Percentiles rank a stretch among this genome's conserved stretches.
These are phyloP conservation scores for Drosophila tropicalis DNA, from an alignment of 1,140 invertebrate genomes.

Conservation along the genomic window DNA sequence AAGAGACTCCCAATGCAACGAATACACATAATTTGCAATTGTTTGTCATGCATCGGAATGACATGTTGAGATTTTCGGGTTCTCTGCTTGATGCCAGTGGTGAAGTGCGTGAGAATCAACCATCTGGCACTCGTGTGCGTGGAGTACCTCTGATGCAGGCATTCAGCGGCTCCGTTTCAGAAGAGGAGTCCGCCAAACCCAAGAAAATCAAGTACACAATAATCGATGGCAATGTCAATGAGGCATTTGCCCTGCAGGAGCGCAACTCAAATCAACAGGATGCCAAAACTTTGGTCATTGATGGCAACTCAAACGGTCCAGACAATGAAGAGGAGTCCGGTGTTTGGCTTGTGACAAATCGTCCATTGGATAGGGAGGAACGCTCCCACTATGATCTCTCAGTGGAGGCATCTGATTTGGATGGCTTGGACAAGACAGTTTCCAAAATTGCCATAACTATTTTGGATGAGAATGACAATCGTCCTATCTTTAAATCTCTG, in stretches of 20 bases:
- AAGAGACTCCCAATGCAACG: conserved; percentile 90
- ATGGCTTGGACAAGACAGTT: conserved; percentile 89
- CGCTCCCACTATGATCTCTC: conserved; percentile 88
- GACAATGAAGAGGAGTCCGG: conserved; percentile 82
- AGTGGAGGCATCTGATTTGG: conserved; percentile 89
- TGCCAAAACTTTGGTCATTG: conserved; percentile 83
- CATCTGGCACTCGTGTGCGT: conserved; percentile 87
- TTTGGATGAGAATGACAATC: conserved; percentile 95
- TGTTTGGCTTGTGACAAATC: conserved; percentile 88
- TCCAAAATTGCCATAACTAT: conserved; percentile 90
- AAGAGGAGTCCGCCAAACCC: conserved; percentile 83
- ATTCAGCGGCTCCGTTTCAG: conserved; percentile 70
- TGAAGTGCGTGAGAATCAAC: conserved; percentile 90
- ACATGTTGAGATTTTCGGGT: conserved; percentile 90
- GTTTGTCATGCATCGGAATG: conserved; percentile 91
- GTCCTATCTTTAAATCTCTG: conserved; percentile 90
- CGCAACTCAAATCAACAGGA: conserved; percentile 85
- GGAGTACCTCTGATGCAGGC: conserved; percentile 88
- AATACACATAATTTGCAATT: conserved; percentile 91
- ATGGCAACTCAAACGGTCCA: conserved; percentile 40
- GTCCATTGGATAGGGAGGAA: conserved; percentile 89
- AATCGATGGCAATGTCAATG: conserved; percentile 88
- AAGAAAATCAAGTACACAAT: conserved; percentile 91
- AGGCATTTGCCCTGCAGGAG: conserved; percentile 88
- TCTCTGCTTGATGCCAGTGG: conserved; percentile 85